A percentile compares a stretch with the other conserved stretches of the same genome.
Evolutionary conservation across 2,797 vertebrate species (phyloP).

Genomic region (Trachops cirrhosus): DNA sequence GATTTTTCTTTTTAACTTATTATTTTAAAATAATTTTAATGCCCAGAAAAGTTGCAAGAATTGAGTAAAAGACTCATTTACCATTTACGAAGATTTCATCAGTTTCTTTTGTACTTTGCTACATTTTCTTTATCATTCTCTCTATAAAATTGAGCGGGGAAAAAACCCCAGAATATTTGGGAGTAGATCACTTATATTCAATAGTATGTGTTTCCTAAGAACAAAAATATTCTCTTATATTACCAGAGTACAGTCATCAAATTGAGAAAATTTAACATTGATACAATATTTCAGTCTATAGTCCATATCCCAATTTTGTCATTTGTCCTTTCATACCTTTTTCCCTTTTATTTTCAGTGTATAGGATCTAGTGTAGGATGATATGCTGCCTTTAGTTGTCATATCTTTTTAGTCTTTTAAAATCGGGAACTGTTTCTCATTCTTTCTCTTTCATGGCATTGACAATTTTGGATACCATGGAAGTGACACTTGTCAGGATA

Average conservation of each 20-base stretch:
- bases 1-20: background rate
- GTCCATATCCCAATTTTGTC: background rate
- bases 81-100: background rate
- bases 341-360: background rate
- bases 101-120: background rate
- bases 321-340: background rate
- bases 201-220: background rate
- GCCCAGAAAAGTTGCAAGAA: background rate
- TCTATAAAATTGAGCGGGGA: background rate
- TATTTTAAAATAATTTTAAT: constrained; percentile 16
- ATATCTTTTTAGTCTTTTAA: background rate
- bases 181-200: background rate
- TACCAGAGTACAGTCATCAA: background rate
- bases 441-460: background rate
- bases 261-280: background rate
- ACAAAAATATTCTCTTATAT: background rate
- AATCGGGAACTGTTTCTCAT: background rate
- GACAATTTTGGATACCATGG: background rate
- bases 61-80: background rate
- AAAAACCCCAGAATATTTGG: background rate
- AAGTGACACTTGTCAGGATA: background rate
- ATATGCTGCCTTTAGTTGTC: background rate
- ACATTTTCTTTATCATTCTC: background rate
- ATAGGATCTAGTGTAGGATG: background rate
- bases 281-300: background rate